phyloP scores from a whole-genome alignment of 2,888 invertebrate species.

The Xanthia togata region DNA sequence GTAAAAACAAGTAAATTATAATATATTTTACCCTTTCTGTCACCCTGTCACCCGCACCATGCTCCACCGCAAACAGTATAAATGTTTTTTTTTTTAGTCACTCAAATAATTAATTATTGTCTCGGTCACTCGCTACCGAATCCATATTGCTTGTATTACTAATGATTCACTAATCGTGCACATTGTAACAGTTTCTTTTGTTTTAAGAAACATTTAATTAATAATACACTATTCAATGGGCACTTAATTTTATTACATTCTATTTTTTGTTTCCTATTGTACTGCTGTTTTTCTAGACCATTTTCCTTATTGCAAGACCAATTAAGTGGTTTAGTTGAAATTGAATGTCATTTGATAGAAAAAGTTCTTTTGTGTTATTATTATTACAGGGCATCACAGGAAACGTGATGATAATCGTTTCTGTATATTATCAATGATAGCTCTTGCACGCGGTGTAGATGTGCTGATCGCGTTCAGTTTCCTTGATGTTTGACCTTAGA shows the following conservation, averaged over 20 bases:
- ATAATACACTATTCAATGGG: conserved; percentile 9
- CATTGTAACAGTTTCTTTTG: conserved; percentile 10
- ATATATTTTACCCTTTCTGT: too few species aligned
- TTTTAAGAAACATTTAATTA: not conserved
- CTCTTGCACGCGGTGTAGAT: not conserved
- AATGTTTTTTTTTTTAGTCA: not conserved
- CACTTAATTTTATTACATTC: not conserved
- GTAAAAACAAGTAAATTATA: too few species aligned
- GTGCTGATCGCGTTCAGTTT: too few species aligned
- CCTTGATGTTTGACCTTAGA: not conserved
- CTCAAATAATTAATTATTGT: not conserved
- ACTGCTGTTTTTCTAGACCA: not conserved
- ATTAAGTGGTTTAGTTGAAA: not conserved
- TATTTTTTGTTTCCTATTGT: not conserved
- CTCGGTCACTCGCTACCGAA: not conserved
- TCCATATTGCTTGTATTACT: not conserved
- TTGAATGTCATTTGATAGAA: not conserved
- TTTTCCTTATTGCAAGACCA: conserved; percentile 3
- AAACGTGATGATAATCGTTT: not conserved
- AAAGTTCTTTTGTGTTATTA: not conserved
- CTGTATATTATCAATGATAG: too few species aligned
- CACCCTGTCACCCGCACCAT: too few species aligned
- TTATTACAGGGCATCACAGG: not conserved
- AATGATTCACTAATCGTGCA: conserved; percentile 11
- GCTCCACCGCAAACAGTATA: too few species aligned